These are phyloP conservation scores for Drosophila sproati DNA, from an alignment of 1,140 invertebrate genomes.

Conservation along the genomic window DNA sequence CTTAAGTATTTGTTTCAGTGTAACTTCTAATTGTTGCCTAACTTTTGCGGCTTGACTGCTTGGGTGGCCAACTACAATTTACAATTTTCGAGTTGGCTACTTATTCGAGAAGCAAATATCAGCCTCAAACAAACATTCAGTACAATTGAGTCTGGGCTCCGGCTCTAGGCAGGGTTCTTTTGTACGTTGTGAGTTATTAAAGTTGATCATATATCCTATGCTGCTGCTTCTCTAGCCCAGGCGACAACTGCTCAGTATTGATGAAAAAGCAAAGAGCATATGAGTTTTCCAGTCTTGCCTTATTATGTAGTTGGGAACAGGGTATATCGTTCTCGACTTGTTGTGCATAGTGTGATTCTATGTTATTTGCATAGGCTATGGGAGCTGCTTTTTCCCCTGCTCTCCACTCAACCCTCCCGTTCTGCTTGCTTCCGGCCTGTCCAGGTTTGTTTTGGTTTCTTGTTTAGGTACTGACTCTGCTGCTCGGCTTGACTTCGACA, in stretches of 20 bases:
- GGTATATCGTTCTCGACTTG: constrained; percentile 13
- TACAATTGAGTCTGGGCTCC: constrained; percentile 10
- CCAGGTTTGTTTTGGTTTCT: constrained; percentile 3
- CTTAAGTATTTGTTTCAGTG: constrained; percentile 16
- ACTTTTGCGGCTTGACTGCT: constrained; percentile 20
- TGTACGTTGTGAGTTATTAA: constrained; percentile 9
- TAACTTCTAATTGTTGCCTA: constrained; percentile 4
- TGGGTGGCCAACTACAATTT: constrained; percentile 23
- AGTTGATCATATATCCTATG: constrained; percentile 8
- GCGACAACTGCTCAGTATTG: not conserved
- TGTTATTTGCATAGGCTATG: constrained; percentile 31
- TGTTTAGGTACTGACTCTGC: not conserved
- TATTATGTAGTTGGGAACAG: not conserved
- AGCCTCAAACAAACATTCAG: constrained; percentile 33
- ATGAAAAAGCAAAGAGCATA: not conserved
- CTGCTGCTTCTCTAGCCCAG: not conserved
- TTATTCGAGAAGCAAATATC: constrained; percentile 28
- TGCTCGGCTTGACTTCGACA: constrained; percentile 17
- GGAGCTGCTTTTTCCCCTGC: not conserved
- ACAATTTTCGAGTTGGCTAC: constrained; percentile 28
- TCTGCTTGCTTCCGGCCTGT: not conserved
- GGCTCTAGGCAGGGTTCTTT: not conserved
- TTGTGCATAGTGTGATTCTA: not conserved
- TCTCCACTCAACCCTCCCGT: not conserved
- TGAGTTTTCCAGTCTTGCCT: not conserved